phyloP scores from a whole-genome alignment of 1,140 invertebrate genomes.

The Rhopalosiphum padi region DNA sequence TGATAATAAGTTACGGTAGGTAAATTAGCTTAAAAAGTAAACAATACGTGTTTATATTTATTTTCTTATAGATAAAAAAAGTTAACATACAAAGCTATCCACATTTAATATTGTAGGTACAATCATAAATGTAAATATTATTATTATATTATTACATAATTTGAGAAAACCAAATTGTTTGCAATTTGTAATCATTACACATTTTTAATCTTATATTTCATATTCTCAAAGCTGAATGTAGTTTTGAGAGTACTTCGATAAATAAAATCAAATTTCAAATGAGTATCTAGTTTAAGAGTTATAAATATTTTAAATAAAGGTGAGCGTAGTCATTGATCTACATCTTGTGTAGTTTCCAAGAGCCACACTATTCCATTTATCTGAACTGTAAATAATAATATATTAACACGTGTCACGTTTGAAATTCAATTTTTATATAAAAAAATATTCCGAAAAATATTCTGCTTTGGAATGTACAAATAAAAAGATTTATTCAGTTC shows the following conservation, averaged over 20 bases:
- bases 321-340: not conserved
- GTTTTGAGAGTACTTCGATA: not conserved
- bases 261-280: not conserved
- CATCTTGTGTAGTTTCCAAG: not conserved
- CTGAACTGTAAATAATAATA: not conserved
- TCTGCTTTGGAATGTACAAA: not conserved
- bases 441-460: not conserved
- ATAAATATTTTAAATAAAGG: not conserved
- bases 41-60: not conserved
- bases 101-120: not conserved
- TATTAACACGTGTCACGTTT: not conserved
- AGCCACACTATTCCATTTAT: not conserved
- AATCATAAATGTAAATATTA: not conserved
- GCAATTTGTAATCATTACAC: not conserved
- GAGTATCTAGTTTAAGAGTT: not conserved
- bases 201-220: not conserved
- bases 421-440: not conserved
- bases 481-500: not conserved
- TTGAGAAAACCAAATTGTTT: not conserved
- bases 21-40: not conserved
- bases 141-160: not conserved
- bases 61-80: not conserved
- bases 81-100: not conserved
- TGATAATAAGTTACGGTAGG: not conserved
- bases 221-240: not conserved